phyloP scores from a whole-genome alignment of 2,888 invertebrate species.

The Yponomeuta evonymella region DNA sequence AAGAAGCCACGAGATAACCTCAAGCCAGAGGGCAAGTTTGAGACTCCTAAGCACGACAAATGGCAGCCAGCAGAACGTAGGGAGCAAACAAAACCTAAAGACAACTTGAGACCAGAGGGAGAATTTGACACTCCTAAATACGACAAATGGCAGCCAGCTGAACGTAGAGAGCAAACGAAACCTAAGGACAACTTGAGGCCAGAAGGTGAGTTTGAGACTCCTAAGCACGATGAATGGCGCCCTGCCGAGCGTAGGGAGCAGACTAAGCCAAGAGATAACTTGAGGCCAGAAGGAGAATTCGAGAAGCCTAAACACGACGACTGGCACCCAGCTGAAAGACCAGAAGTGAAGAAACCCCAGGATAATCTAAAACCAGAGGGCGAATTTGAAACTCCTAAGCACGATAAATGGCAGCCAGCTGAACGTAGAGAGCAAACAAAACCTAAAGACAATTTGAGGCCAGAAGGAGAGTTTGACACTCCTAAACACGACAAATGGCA shows the following conservation, averaged over 20 bases:
- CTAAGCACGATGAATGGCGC: constrained; percentile 41
- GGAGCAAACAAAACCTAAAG: constrained; percentile 44
- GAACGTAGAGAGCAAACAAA: constrained; percentile 32
- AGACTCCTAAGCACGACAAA: constrained; percentile 42
- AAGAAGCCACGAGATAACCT: constrained; percentile 54
- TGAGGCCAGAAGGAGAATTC: constrained; percentile 72
- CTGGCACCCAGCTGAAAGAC: constrained; percentile 56
- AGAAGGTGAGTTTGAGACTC: constrained; percentile 52
- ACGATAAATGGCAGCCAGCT: constrained; percentile 40
- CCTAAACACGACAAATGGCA: constrained; percentile 37
- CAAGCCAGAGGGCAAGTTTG: constrained; percentile 76
- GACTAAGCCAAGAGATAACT: constrained; percentile 60
- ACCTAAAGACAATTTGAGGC: constrained; percentile 72
- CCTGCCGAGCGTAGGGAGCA: constrained; percentile 53
- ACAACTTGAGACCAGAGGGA: constrained; percentile 54
- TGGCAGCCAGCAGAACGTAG: constrained; percentile 53
- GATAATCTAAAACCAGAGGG: constrained; percentile 61
- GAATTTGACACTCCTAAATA: constrained; percentile 47
- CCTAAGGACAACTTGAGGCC: constrained; percentile 51
- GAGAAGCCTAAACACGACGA: constrained; percentile 39
- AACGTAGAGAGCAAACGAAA: constrained; percentile 46
- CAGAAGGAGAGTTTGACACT: constrained; percentile 74
- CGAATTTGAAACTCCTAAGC: constrained; percentile 48
- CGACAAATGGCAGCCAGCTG: constrained; percentile 47
- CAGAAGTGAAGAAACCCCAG: constrained; percentile 38